A percentile compares a stretch with the other conserved stretches of the same genome.
These are phyloP conservation scores for Tenthredo distinguenda DNA, from an alignment of 2,888 invertebrate species.

Conservation along the genomic window DNA sequence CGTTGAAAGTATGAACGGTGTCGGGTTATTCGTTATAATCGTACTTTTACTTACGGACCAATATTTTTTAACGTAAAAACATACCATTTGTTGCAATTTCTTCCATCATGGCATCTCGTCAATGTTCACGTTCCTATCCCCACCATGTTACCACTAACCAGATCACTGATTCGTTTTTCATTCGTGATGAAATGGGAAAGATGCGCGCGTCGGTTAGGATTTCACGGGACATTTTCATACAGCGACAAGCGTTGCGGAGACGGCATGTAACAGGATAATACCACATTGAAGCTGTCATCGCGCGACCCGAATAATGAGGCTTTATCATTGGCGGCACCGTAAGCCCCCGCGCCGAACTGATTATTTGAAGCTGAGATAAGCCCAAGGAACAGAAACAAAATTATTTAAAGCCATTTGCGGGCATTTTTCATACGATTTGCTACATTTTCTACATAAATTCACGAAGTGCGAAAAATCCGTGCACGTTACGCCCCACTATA, in stretches of 20 bases:
- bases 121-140: constrained; percentile 49
- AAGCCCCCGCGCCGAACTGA: neutral
- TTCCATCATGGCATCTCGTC: constrained; percentile 74
- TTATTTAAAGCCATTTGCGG: neutral
- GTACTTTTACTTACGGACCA: neutral
- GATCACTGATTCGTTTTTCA: constrained; percentile 2
- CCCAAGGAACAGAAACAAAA: too few relatives aligned
- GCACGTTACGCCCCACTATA: neutral
- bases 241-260: neutral
- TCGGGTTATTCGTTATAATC: neutral
- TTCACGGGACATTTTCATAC: neutral
- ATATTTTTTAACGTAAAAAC: constrained; percentile 57
- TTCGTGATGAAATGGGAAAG: neutral
- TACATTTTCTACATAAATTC: neutral
- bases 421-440: neutral
- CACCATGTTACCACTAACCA: constrained; percentile 28
- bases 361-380: neutral
- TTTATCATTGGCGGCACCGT: neutral
- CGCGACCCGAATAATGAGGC: neutral
- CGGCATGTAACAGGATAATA: neutral
- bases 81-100: constrained; percentile 72
- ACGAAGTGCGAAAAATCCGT: neutral
- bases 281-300: neutral
- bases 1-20: neutral
- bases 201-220: constrained; percentile 17